phyloP scores from a whole-genome alignment of 2,797 vertebrate species.

The Enteromius radiatus region DNA sequence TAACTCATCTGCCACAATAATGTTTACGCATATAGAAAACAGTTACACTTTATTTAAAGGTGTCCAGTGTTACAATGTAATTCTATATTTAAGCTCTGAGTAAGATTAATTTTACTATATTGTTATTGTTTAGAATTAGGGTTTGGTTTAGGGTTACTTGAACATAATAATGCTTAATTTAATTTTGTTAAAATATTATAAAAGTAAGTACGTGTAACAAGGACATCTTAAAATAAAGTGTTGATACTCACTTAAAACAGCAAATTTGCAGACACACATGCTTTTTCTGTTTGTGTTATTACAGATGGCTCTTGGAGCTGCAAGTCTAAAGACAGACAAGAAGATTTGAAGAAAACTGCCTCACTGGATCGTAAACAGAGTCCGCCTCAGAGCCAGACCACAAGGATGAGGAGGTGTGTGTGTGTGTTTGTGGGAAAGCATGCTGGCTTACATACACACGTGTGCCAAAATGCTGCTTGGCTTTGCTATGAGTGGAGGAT shows the following conservation, averaged over 20 bases:
- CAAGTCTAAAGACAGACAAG: slow-evolving; percentile 74
- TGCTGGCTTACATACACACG: slow-evolving; percentile 34
- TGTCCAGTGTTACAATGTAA: too few relatives aligned
- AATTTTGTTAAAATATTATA: neutral
- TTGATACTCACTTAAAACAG: neutral
- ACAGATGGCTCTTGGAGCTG: slow-evolving; percentile 77
- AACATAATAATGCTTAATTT: neutral
- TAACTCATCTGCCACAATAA: neutral
- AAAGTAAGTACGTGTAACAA: neutral
- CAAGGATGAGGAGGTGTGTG: slow-evolving; percentile 82
- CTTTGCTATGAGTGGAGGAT: slow-evolving; percentile 35
- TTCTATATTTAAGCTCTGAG: too few relatives aligned
- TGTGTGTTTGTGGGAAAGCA: slow-evolving; percentile 45
- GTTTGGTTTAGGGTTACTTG: neutral
- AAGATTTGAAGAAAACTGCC: slow-evolving; percentile 78
- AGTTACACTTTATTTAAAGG: too few relatives aligned
- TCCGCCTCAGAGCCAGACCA: slow-evolving; percentile 67
- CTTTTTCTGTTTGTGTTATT: slow-evolving; percentile 4
- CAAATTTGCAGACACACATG: neutral
- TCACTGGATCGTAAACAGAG: slow-evolving; percentile 79
- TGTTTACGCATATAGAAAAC: neutral
- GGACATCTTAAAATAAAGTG: neutral
- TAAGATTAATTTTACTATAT: too few relatives aligned
- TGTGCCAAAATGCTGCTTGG: slow-evolving; percentile 25
- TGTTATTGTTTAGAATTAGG: neutral